A percentile compares a stretch with the other conserved stretches of the same genome.
These are phyloP conservation scores for Calidris pygmaea DNA, from an alignment of 2,113 vertebrate species.

Conservation along the genomic window DNA sequence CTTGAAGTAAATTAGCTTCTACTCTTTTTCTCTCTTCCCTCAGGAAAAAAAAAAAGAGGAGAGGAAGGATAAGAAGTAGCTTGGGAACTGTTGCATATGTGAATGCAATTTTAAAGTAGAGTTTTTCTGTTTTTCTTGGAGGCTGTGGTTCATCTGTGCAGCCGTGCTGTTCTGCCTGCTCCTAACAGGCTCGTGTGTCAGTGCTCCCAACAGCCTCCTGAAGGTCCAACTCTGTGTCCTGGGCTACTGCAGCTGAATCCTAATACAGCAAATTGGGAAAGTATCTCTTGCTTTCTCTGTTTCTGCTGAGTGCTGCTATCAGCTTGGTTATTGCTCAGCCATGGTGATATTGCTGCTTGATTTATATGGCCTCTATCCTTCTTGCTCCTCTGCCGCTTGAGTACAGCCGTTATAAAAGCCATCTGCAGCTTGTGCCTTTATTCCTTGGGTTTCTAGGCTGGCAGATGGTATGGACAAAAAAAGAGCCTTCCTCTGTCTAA, in stretches of 20 bases:
- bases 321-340: neutral
- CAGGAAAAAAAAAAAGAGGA: neutral
- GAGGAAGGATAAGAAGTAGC: neutral
- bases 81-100: neutral
- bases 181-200: neutral
- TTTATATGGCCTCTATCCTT: constrained; percentile 3
- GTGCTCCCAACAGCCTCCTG: neutral
- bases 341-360: neutral
- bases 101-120: neutral
- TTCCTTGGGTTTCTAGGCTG: constrained; percentile 60
- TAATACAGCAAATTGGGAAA: neutral
- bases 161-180: neutral
- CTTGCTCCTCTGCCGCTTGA: constrained; percentile 18
- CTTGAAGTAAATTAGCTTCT: constrained; percentile 25
- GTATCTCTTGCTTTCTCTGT: neutral
- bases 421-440: constrained; percentile 44
- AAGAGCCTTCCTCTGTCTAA: constrained; percentile 37
- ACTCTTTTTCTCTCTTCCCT: neutral
- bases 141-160: neutral
- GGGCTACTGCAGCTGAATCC: neutral
- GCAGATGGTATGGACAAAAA: constrained; percentile 60
- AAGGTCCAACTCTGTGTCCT: neutral
- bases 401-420: constrained; percentile 31
- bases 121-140: neutral
- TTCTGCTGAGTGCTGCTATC: neutral